These are phyloP conservation scores for Chloebia gouldiae DNA, from an alignment of 2,113 vertebrate genomes.

Conservation along the genomic window DNA sequence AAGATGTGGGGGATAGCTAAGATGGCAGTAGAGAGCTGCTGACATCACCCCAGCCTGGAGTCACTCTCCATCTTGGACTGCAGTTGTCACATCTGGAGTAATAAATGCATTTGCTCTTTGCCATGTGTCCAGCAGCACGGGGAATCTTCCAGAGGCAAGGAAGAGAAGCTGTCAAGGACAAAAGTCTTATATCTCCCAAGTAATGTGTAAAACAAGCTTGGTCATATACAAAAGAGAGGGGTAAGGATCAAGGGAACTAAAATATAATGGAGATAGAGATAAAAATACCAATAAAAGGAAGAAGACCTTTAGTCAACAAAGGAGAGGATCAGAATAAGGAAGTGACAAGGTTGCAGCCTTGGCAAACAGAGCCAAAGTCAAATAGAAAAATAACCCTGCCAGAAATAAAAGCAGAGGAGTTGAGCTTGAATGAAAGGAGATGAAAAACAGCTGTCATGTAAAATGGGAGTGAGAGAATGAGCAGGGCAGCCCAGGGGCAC, in stretches of 20 bases:
- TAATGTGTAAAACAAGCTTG: neutral
- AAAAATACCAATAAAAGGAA: neutral
- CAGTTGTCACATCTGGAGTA: neutral
- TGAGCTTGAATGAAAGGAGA: neutral
- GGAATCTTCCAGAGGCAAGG: neutral
- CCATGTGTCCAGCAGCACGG: accelerated
- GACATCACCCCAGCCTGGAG: neutral
- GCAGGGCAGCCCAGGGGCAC: neutral
- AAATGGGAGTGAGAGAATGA: neutral
- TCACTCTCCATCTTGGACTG: neutral
- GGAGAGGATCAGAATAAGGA: neutral
- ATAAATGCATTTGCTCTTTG: neutral
- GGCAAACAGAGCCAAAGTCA: neutral
- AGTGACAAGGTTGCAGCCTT: neutral
- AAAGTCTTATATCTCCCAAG: neutral
- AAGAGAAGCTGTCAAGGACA: neutral
- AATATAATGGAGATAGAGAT: neutral
- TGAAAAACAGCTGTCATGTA: neutral
- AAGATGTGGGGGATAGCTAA: neutral
- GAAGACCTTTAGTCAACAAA: neutral
- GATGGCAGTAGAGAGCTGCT: neutral
- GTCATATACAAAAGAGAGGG: neutral
- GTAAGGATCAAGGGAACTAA: neutral
- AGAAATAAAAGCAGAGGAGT: neutral
- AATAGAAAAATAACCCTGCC: neutral